Conservation (phyloP, 2,113 vertebrate genomes). For the Lamprologus tigripictilis region DNA sequence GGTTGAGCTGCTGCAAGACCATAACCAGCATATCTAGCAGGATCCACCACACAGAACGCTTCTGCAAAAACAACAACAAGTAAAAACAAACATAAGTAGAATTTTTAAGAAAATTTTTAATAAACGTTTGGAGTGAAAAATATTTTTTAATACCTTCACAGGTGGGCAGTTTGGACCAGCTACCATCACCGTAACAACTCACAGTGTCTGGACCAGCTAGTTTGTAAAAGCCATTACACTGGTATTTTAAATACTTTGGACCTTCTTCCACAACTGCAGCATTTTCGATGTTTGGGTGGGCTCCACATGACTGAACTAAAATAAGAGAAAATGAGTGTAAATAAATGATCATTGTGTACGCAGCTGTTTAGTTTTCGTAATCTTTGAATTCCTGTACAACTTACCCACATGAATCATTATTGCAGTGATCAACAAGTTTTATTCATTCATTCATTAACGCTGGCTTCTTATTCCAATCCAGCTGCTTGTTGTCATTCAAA, state of each 20-base stretch:
- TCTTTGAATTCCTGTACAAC: accelerated
- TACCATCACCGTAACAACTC: accelerated
- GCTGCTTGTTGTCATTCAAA: not conserved
- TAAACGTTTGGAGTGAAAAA: accelerated
- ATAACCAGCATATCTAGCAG: accelerated
- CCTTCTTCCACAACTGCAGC: accelerated
- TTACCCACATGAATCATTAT: accelerated
- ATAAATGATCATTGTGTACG: accelerated
- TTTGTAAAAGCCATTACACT: accelerated
- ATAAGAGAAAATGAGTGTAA: not conserved
- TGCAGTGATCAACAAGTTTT: not conserved
- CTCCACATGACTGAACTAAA: accelerated
- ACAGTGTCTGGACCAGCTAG: not conserved
- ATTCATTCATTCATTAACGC: accelerated
- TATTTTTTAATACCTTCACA: not conserved
- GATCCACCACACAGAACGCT: not conserved
- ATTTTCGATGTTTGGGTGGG: accelerated
- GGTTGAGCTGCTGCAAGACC: not conserved
- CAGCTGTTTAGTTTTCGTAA: accelerated
- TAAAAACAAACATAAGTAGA: not conserved
- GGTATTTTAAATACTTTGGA: not conserved
- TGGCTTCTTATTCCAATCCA: not conserved
- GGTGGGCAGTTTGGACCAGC: accelerated
- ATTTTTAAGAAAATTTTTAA: not conserved
- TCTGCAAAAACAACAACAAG: not conserved